Conservation (phyloP, 1,140 invertebrate species). For the Papilio polyxenes region DNA sequence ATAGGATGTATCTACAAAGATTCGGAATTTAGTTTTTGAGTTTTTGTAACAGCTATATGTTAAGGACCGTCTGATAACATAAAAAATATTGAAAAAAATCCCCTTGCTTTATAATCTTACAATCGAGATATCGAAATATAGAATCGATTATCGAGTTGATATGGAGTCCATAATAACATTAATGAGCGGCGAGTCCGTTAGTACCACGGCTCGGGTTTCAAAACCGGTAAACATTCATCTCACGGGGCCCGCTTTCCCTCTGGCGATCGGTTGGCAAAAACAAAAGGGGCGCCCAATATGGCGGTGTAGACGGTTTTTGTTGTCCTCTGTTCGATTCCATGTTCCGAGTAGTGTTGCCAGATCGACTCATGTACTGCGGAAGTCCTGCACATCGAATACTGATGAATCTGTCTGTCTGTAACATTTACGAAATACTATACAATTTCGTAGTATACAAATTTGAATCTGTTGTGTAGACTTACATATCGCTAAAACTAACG, state of each 20-base stretch:
- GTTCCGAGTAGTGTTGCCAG: slow-evolving; percentile 31
- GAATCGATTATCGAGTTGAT: slow-evolving; percentile 18
- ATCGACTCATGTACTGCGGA: neutral
- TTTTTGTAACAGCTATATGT: neutral
- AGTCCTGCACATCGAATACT: neutral
- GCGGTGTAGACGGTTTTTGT: slow-evolving; percentile 50
- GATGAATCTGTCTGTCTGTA: neutral
- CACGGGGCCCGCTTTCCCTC: slow-evolving; percentile 47
- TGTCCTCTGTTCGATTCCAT: slow-evolving; percentile 42
- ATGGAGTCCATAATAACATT: slow-evolving; percentile 31
- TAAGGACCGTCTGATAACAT: neutral
- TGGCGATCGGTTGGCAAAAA: slow-evolving; percentile 44
- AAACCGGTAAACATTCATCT: slow-evolving; percentile 54
- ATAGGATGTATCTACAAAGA: neutral
- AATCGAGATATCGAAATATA: slow-evolving; percentile 24
- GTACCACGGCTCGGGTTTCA: slow-evolving; percentile 47
- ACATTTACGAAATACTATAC: neutral
- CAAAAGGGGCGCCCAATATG: slow-evolving; percentile 54
- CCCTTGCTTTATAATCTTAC: neutral
- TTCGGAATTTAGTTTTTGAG: neutral
- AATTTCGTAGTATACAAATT: neutral
- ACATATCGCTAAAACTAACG: neutral
- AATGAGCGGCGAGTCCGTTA: slow-evolving; percentile 43
- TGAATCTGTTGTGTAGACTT: neutral
- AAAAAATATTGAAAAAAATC: neutral